Percentiles rank a stretch among this genome's conserved stretches.
These are phyloP conservation scores for Heterotis niloticus DNA, from an alignment of 2,113 vertebrate species.

Conservation along the genomic window DNA sequence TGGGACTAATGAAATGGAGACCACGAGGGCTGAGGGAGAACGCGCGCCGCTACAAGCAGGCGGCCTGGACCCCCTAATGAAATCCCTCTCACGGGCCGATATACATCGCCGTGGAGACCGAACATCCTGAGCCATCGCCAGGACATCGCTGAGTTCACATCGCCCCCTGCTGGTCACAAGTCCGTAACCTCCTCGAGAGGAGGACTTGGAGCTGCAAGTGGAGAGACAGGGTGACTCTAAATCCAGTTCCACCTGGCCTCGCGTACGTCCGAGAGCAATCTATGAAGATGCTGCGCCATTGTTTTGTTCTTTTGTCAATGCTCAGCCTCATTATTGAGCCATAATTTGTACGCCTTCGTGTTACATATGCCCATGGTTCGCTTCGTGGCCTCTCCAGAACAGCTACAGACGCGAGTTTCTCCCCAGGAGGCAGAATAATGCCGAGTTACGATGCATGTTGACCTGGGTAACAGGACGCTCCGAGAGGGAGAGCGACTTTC, in stretches of 20 bases:
- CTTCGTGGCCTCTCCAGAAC: background rate
- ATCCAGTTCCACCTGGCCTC: constrained; percentile 26
- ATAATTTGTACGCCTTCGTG: constrained; percentile 27
- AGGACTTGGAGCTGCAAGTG: background rate
- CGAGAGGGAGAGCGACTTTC: background rate
- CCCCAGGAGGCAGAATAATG: constrained; percentile 18
- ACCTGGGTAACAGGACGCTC: background rate
- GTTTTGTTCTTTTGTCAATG: background rate
- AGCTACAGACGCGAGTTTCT: constrained; percentile 28
- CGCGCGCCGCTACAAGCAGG: background rate
- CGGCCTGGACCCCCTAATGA: constrained; percentile 18
- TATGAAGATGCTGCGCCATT: background rate
- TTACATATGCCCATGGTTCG: constrained; percentile 28
- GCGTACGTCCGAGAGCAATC: constrained; percentile 35
- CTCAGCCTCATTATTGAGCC: constrained; percentile 25
- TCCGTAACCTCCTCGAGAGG: background rate
- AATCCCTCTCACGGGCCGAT: background rate
- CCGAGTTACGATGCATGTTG: constrained; percentile 27
- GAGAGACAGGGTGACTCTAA: background rate
- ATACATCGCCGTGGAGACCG: background rate
- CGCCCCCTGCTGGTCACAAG: constrained; percentile 35
- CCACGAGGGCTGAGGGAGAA: background rate
- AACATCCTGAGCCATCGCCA: background rate
- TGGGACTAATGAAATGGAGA: constrained; percentile 15
- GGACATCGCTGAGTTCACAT: constrained; percentile 26